phyloP scores from a whole-genome alignment of 2,888 invertebrate species.

The Mimachlamys varia region DNA sequence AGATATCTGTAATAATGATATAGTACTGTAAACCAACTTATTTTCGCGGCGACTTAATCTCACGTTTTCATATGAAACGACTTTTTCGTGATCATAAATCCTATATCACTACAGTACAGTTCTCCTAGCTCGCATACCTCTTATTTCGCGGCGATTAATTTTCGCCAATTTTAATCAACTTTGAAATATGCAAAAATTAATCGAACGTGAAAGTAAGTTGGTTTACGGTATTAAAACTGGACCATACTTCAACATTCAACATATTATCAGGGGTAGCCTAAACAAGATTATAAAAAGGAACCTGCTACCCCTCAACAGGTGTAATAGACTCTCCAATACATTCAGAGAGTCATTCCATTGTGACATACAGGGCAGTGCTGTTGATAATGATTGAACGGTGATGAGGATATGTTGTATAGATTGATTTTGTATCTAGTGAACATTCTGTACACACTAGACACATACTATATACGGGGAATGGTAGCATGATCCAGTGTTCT shows the following conservation, averaged over 20 bases:
- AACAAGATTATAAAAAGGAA: not conserved
- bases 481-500: too few relatives aligned
- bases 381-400: not conserved
- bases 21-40: too few relatives aligned
- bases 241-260: not conserved
- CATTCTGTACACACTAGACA: not conserved
- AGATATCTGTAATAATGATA: not conserved
- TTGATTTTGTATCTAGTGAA: not conserved
- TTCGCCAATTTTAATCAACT: too few relatives aligned
- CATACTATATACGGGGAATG: too few relatives aligned
- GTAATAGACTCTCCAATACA: not conserved
- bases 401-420: not conserved
- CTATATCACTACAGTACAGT: too few relatives aligned
- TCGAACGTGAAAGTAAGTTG: too few relatives aligned
- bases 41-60: too few relatives aligned
- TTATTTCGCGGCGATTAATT: too few relatives aligned
- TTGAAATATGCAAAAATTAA: too few relatives aligned
- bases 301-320: not conserved
- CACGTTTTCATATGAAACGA: too few relatives aligned
- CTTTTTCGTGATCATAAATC: too few relatives aligned
- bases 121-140: too few relatives aligned
- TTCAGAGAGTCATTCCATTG: not conserved
- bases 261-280: not conserved
- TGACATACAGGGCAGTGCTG: not conserved
- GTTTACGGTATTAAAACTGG: not conserved